Evolutionary conservation across 2,888 invertebrate species (phyloP).

Genomic region (Blomia tropicalis): DNA sequence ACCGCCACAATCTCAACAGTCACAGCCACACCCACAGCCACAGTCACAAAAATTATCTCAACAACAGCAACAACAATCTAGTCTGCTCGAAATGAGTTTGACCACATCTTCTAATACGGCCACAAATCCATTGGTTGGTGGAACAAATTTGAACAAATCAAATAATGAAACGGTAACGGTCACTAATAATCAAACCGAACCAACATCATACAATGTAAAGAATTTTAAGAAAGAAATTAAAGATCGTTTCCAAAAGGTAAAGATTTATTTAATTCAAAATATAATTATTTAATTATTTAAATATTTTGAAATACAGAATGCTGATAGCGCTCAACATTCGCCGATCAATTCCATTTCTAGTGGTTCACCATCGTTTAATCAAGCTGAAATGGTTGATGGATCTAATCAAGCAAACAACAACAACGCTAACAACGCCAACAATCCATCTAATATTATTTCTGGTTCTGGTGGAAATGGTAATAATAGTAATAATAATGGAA

Average conservation of each 20-base stretch:
- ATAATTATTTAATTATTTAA: too few species aligned
- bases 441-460: background rate
- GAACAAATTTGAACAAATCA: too few species aligned
- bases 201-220: too few species aligned
- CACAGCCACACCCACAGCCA: background rate
- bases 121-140: too few species aligned
- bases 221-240: conserved; percentile 89
- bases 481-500: background rate
- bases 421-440: background rate
- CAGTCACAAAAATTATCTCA: too few species aligned
- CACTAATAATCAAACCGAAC: too few species aligned
- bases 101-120: background rate
- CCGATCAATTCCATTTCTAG: background rate
- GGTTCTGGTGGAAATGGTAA: background rate
- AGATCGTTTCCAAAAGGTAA: conserved; percentile 49
- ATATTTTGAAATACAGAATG: background rate
- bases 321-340: background rate
- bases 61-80: too few species aligned
- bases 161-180: too few species aligned
- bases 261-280: conserved; percentile 19
- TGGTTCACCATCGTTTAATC: background rate
- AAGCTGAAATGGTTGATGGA: background rate
- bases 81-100: background rate
- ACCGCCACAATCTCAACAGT: background rate
- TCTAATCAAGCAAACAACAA: conserved; percentile 2